Evolutionary conservation across 2,113 vertebrate genomes (phyloP).

Genomic region (Caracal caracal): DNA sequence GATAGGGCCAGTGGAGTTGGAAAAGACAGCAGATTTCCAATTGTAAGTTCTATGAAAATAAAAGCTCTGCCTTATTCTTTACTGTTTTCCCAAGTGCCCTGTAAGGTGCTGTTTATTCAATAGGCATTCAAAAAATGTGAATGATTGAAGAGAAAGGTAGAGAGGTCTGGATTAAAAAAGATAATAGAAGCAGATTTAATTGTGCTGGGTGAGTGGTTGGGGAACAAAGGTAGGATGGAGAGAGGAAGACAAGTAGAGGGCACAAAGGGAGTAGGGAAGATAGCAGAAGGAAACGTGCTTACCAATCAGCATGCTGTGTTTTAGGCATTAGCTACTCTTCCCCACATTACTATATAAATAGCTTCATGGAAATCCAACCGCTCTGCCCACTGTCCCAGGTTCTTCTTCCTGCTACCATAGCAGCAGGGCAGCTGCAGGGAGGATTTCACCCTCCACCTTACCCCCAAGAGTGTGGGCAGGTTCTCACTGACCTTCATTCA

Average conservation of each 20-base stretch:
- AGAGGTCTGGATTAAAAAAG: background rate
- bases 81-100: background rate
- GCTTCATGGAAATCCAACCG: background rate
- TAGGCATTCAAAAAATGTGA: background rate
- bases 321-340: background rate
- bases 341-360: background rate
- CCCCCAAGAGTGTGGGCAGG: background rate
- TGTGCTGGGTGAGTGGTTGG: background rate
- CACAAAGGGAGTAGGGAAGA: background rate
- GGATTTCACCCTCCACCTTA: background rate
- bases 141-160: background rate
- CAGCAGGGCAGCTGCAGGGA: no score
- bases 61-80: background rate
- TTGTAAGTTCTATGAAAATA: background rate
- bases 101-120: background rate
- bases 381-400: background rate
- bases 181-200: background rate
- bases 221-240: background rate
- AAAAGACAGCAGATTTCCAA: background rate
- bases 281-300: background rate
- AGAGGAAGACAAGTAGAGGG: background rate
- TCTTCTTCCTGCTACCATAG: background rate
- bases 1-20: background rate
- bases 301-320: background rate
- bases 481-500: conserved; percentile 89